phyloP scores from a whole-genome alignment of 1,140 invertebrate genomes.

The Trypoxylus dichotomus region DNA sequence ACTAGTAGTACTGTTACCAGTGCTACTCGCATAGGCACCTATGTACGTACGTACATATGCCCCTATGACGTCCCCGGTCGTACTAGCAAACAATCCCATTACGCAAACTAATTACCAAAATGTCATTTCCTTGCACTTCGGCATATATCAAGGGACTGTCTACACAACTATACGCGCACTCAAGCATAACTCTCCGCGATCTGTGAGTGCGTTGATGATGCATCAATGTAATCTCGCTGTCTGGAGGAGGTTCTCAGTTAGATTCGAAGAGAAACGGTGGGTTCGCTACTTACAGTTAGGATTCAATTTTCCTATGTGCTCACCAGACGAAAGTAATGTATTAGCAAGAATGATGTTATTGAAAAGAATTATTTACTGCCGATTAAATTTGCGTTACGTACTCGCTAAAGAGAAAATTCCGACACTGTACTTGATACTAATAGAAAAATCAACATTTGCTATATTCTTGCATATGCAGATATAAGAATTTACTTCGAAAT shows the following conservation, averaged over 20 bases:
- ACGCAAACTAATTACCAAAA: conserved; percentile 20
- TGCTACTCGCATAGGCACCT: not conserved
- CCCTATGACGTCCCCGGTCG: not conserved
- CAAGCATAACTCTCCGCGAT: not conserved
- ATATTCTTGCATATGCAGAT: no score
- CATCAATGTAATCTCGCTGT: not conserved
- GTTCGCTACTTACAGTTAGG: not conserved
- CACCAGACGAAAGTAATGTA: no score
- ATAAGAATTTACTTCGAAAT: no score
- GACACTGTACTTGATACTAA: no score
- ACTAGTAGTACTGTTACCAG: not conserved
- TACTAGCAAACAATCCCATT: conserved; percentile 18
- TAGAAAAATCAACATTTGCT: no score
- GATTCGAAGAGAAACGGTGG: not conserved
- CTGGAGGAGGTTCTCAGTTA: not conserved
- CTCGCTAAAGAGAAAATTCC: no score
- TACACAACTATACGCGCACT: not conserved
- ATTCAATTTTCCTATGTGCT: not conserved
- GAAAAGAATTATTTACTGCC: no score
- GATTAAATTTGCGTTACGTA: no score
- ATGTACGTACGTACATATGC: not conserved
- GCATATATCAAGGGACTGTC: not conserved
- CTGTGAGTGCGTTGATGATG: not conserved
- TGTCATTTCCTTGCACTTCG: conserved; percentile 14
- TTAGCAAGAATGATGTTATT: no score